Base-by-base conservation (phyloP, 2,888 invertebrate genomes). In the Peribatodes rhomboidaria region DNA sequence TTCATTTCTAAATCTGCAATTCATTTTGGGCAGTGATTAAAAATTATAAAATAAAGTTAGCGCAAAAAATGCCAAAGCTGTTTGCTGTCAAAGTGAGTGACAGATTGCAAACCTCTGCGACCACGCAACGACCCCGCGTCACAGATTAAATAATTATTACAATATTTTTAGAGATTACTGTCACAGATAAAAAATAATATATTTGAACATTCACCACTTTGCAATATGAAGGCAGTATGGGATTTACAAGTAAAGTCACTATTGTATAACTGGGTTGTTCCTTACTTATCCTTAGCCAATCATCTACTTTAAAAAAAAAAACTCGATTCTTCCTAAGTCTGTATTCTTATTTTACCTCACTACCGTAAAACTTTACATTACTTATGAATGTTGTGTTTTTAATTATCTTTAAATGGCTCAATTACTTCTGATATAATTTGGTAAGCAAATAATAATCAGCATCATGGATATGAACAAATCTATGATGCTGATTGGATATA, bases 61-160 rank as follows among this genome's bases (percentile, higher is more conserved):
- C 20, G 33, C 18, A 65, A 62, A 49, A 61, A 55, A 58, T 50
- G 59, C 14, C 61, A 42, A 67, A 65, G 55, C 47, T 61, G 49
- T 55, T 31, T 58, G 57, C 71, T 67, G 71, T 70, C 72, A 69
- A 63, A 60, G 57, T 69, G 71, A 75, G 65, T 75, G 78, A 76
- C 76, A 63, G 69, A 66, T 68, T 47, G 70, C 73, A 76, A 69
- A 74, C 20, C 27, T 39, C 60, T 47, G 53, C 65, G 63, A 66
- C 67, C 68, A 61, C 58, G 62, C 67, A 59, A 41, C 67, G 67
- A 61, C 64, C 70, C 55, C 55, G 31, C 53, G 44, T 58, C 47
- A 66, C 62, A 60, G 60, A 67, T 61, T 67, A 66, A 67, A 71
- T 71, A 70, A 71, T 72, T 71, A 67, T 71, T 63, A 68, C 68